These are phyloP conservation scores for Cheilinus undulatus DNA, from an alignment of 2,113 vertebrate genomes.

Conservation along the genomic window DNA sequence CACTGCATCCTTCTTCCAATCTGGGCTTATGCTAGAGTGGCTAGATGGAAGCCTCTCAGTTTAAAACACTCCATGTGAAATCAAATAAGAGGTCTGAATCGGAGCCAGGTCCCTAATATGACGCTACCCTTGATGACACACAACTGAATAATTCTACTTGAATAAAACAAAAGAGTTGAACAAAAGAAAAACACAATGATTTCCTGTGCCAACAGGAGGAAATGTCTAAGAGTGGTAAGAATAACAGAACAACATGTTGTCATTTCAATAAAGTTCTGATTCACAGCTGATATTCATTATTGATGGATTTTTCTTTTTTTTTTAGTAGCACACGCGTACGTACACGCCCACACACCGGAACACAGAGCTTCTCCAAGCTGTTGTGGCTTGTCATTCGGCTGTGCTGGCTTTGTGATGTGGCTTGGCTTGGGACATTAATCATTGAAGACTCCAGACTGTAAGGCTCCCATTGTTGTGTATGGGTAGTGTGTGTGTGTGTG, in stretches of 20 bases:
- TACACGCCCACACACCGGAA: background rate
- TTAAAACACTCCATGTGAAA: too few relatives aligned
- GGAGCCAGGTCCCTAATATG: too few relatives aligned
- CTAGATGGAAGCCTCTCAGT: too few relatives aligned
- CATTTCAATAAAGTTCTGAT: constrained; percentile 14
- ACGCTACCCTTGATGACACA: too few relatives aligned
- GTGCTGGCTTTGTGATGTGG: constrained; percentile 66
- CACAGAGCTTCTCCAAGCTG: constrained; percentile 49
- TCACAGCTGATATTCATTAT: constrained; percentile 22
- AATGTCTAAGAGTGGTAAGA: too few relatives aligned
- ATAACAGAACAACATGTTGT: background rate
- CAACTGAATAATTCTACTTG: too few relatives aligned
- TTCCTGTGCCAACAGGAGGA: too few relatives aligned
- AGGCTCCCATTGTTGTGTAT: constrained; percentile 56
- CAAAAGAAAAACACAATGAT: too few relatives aligned
- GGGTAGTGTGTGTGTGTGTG: constrained; percentile 47
- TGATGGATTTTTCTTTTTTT: constrained; percentile 19
- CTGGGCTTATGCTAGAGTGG: too few relatives aligned
- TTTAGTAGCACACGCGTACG: constrained; percentile 5
- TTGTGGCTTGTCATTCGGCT: constrained; percentile 62
- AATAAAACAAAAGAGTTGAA: too few relatives aligned
- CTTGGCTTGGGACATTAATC: constrained; percentile 83
- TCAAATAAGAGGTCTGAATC: too few relatives aligned
- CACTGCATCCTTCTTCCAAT: too few relatives aligned
- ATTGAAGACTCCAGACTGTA: constrained; percentile 71